Percentiles rank a stretch among this genome's conserved stretches.
Conservation (phyloP, 2,797 vertebrate genomes). For the Catostomus latipinnis region DNA sequence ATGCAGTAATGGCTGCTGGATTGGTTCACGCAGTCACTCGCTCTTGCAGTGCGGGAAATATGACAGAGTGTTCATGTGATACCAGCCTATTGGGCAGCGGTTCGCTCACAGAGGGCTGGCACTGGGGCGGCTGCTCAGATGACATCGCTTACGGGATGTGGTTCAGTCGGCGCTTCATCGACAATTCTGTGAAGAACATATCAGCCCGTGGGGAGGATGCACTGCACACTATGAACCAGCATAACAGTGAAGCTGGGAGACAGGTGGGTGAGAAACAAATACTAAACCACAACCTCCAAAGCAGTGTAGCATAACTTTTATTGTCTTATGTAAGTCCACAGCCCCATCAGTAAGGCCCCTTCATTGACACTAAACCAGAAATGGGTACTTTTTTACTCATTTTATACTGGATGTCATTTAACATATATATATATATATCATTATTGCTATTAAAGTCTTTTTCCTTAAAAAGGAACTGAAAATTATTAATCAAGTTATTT, state of each 20-base stretch:
- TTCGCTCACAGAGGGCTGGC: constrained; percentile 85
- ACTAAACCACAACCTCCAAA: too few relatives aligned
- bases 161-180: constrained; percentile 92
- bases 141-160: constrained; percentile 89
- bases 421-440: too few relatives aligned
- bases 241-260: constrained; percentile 93
- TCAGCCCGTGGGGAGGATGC: constrained; percentile 70
- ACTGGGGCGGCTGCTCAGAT: constrained; percentile 97
- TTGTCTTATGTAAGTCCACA: too few relatives aligned
- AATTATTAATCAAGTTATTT: too few relatives aligned
- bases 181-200: constrained; percentile 72
- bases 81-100: constrained; percentile 76
- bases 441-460: too few relatives aligned
- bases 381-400: too few relatives aligned
- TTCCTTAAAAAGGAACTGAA: too few relatives aligned
- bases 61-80: constrained; percentile 94
- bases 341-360: too few relatives aligned
- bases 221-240: constrained; percentile 83
- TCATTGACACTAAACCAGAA: too few relatives aligned
- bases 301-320: too few relatives aligned
- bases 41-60: constrained; percentile 90
- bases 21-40: constrained; percentile 91
- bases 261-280: constrained; percentile 79
- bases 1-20: constrained; percentile 88
- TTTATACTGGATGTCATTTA: too few relatives aligned